A percentile compares a stretch with the other conserved stretches of the same genome.
Evolutionary conservation across 2,113 vertebrate species (phyloP).

Genomic region (Globicephala melas): DNA sequence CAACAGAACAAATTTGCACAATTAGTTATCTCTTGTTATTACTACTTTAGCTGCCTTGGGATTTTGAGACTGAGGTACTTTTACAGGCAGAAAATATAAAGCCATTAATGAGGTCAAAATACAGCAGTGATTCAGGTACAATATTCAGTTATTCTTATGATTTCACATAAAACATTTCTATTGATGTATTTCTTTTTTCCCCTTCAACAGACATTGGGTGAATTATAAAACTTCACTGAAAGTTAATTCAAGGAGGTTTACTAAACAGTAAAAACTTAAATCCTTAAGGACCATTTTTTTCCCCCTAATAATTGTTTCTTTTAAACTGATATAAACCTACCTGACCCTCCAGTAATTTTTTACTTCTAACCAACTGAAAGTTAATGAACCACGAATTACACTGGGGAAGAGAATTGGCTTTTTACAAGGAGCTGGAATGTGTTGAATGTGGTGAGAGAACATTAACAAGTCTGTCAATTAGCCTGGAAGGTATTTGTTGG

Average conservation of each 20-base stretch:
- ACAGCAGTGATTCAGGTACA: not conserved
- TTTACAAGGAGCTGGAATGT: conserved; percentile 67
- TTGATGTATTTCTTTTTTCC: not conserved
- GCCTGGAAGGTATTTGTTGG: conserved; percentile 56
- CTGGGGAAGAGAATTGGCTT: conserved; percentile 60
- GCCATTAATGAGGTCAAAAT: conserved; percentile 17
- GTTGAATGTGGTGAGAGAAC: conserved; percentile 51
- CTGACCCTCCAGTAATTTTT: conserved; percentile 72
- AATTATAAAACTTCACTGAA: conserved; percentile 43
- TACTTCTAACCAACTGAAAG: conserved; percentile 68
- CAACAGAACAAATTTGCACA: conserved; percentile 61
- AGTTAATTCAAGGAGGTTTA: conserved; percentile 64
- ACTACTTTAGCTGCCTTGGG: conserved; percentile 29
- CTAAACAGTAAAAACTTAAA: conserved; percentile 61
- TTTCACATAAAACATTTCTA: conserved; percentile 27
- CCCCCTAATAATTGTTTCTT: conserved; percentile 48
- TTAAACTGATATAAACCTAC: conserved; percentile 63
- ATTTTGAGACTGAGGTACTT: conserved; percentile 1
- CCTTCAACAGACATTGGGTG: not conserved
- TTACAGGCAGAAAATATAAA: conserved; percentile 29
- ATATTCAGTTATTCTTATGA: conserved; percentile 28
- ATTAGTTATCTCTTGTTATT: conserved; percentile 45
- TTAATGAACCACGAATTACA: conserved; percentile 72
- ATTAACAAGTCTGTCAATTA: conserved; percentile 70
- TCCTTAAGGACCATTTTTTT: conserved; percentile 25